Conservation (phyloP, 2,888 invertebrate species). For the Hemaris fuciformis region DNA sequence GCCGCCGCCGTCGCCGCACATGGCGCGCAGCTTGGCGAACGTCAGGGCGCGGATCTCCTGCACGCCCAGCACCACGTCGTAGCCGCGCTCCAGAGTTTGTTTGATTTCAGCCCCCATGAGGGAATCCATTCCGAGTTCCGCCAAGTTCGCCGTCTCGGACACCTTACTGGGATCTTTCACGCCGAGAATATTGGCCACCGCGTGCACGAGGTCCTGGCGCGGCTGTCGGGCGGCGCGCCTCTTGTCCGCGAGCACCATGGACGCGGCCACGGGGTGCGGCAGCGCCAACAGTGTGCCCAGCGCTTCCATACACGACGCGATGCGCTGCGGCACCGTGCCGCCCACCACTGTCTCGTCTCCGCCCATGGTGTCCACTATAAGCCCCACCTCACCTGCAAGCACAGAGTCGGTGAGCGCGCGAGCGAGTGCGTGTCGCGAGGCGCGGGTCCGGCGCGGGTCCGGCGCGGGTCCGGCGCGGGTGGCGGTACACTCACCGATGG, state of each 20-base stretch:
- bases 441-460: not conserved
- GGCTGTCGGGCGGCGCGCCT: slow-evolving; percentile 82
- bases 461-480: not conserved
- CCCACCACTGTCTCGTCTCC: slow-evolving; percentile 95
- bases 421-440: too few relatives aligned
- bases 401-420: not conserved
- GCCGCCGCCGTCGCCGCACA: slow-evolving; percentile 60
- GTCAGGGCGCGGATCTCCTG: slow-evolving; percentile 94
- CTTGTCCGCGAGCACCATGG: slow-evolving; percentile 94
- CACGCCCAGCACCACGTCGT: slow-evolving; percentile 93
- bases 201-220: slow-evolving; percentile 84
- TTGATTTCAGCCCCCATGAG: slow-evolving; percentile 99
- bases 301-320: slow-evolving; percentile 94
- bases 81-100: slow-evolving; percentile 95
- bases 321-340: slow-evolving; percentile 97
- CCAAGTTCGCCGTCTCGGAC: slow-evolving; percentile 87
- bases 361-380: slow-evolving; percentile 94
- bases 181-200: slow-evolving; percentile 94
- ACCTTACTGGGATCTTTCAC: slow-evolving; percentile 93
- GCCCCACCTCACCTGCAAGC: slow-evolving; percentile 90
- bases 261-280: slow-evolving; percentile 90
- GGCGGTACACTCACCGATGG: slow-evolving; percentile 88
- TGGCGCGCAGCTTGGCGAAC: slow-evolving; percentile 86
- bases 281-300: slow-evolving; percentile 95
- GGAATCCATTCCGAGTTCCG: slow-evolving; percentile 98